Conservation (phyloP, 1,140 invertebrate species). For the Hormaphis cornu region DNA sequence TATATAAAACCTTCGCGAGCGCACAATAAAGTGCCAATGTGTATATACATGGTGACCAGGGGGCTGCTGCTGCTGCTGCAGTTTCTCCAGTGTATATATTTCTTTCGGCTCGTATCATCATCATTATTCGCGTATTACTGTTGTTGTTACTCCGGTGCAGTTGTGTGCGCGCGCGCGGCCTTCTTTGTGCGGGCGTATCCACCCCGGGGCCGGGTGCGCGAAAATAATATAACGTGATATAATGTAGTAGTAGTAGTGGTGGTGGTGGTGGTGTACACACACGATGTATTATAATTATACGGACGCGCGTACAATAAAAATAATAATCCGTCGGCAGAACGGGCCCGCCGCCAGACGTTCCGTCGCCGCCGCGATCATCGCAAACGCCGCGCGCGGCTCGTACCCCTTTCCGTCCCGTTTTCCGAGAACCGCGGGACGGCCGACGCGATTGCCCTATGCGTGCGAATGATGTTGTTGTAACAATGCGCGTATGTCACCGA, state of each 20-base stretch:
- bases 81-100: conserved; percentile 11
- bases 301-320: too few relatives aligned
- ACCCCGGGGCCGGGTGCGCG: conserved; percentile 21
- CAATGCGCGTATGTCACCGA: background rate
- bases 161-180: background rate
- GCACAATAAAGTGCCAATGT: conserved; percentile 24
- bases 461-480: background rate
- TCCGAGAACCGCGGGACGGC: background rate
- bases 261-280: too few relatives aligned
- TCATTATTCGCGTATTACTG: background rate
- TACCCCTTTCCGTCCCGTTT: background rate
- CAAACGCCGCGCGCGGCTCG: background rate
- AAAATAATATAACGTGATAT: conserved; percentile 1
- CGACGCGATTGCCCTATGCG: background rate
- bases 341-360: background rate
- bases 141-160: background rate
- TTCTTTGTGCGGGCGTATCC: too few relatives aligned
- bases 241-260: too few relatives aligned
- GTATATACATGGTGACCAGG: too few relatives aligned
- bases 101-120: background rate
- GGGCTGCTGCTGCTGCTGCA: too few relatives aligned
- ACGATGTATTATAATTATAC: too few relatives aligned
- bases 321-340: background rate
- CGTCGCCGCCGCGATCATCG: background rate
- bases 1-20: too few relatives aligned